Evolutionary conservation across 1,140 invertebrate genomes (phyloP).

Genomic region (Achatina immaculata): DNA sequence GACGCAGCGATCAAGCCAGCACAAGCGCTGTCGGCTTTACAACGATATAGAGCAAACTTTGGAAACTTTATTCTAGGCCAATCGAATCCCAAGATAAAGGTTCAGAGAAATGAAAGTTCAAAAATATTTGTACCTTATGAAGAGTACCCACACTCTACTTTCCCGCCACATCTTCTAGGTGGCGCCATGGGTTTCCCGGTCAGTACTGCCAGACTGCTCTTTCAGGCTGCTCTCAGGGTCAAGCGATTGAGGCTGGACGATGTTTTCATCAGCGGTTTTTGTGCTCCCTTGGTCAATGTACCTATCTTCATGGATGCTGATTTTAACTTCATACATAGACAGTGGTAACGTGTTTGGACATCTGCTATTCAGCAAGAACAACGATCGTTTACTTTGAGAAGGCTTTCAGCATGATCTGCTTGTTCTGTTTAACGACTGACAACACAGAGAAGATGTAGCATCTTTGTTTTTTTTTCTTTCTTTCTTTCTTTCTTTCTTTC

Average conservation of each 20-base stretch:
- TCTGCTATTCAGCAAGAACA: too few relatives aligned
- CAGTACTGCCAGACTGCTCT: neutral
- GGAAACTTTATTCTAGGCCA: constrained; percentile 46
- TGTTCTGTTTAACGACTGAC: too few relatives aligned
- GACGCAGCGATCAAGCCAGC: constrained; percentile 49
- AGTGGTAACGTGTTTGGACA: constrained; percentile 11
- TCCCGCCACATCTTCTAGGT: constrained; percentile 11
- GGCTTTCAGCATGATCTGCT: too few relatives aligned
- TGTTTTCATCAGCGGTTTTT: constrained; percentile 1
- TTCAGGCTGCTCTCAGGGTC: neutral
- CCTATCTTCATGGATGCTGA: constrained; percentile 18
- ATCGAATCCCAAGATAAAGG: neutral
- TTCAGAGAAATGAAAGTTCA: neutral
- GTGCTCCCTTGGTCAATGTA: neutral
- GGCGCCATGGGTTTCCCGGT: constrained; percentile 20
- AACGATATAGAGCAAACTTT: neutral
- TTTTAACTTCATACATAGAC: constrained; percentile 18
- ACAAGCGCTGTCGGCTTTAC: constrained; percentile 32
- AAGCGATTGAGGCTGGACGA: constrained; percentile 5
- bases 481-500: too few relatives aligned
- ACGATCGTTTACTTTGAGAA: too few relatives aligned
- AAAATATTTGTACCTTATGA: neutral
- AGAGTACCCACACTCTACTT: neutral
- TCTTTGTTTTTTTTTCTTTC: too few relatives aligned
- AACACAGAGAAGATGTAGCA: too few relatives aligned